Evolutionary conservation across 2,113 vertebrate genomes (phyloP).

Genomic region (Marmota flaviventris): DNA sequence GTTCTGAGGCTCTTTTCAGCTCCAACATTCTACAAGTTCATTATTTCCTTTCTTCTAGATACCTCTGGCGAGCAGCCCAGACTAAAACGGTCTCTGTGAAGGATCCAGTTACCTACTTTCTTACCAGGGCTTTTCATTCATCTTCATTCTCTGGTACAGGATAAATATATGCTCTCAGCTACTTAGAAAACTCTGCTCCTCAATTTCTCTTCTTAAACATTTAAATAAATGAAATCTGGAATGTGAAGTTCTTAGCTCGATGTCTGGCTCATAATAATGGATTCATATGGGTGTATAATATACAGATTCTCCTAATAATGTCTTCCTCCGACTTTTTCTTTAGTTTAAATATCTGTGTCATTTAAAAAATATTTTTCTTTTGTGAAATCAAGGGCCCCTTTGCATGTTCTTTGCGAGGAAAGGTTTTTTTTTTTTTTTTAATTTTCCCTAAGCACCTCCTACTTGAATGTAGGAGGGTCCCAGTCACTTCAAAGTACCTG

Average conservation of each 20-base stretch:
- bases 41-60: slow-evolving; percentile 69
- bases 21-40: slow-evolving; percentile 68
- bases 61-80: slow-evolving; percentile 76
- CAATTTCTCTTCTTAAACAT: slow-evolving; percentile 72
- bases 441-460: background rate
- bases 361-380: slow-evolving; percentile 54
- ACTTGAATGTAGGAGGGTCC: background rate
- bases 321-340: slow-evolving; percentile 26
- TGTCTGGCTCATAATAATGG: slow-evolving; percentile 42
- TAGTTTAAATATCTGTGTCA: slow-evolving; percentile 7
- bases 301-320: background rate
- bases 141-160: slow-evolving; percentile 71
- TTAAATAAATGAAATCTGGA: slow-evolving; percentile 72
- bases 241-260: slow-evolving; percentile 63
- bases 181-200: slow-evolving; percentile 40
- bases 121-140: slow-evolving; percentile 69
- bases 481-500: background rate
- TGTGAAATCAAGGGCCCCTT: background rate
- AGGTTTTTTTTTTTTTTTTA: background rate
- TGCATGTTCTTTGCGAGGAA: background rate
- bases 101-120: slow-evolving; percentile 65
- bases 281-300: background rate
- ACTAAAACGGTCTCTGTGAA: slow-evolving; percentile 54
- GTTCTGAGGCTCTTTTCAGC: background rate
- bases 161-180: slow-evolving; percentile 57